phyloP scores from a whole-genome alignment of 2,113 vertebrate genomes.

The Paedocypris sp. region DNA sequence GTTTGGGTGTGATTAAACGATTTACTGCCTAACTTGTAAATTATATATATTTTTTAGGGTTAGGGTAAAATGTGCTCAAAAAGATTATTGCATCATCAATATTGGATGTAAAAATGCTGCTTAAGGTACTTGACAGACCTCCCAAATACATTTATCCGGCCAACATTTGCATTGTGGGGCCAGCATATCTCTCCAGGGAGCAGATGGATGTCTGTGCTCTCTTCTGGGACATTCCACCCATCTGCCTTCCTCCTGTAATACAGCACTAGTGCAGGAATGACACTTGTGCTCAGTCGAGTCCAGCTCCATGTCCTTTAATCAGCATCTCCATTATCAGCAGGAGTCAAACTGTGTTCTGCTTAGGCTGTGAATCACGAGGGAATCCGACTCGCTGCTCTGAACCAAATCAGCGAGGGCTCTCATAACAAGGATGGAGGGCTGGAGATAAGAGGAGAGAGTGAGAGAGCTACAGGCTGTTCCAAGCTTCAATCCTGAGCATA shows the following conservation, averaged over 20 bases:
- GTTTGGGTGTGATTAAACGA: no score
- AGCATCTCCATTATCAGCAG: conserved; percentile 3
- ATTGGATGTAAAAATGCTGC: no score
- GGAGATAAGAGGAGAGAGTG: not conserved
- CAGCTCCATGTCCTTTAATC: not conserved
- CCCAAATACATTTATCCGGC: not conserved
- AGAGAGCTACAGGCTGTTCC: no score
- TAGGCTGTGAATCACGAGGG: not conserved
- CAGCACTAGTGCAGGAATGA: not conserved
- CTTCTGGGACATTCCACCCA: not conserved
- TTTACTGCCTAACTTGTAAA: no score
- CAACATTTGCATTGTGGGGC: not conserved
- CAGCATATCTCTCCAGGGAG: not conserved
- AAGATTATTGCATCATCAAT: no score
- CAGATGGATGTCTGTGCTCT: not conserved
- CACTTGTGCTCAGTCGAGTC: not conserved
- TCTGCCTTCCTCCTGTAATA: not conserved
- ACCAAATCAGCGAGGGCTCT: not conserved
- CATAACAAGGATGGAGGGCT: not conserved
- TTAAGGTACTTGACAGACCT: no score
- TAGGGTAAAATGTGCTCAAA: no score
- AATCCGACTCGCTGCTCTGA: not conserved
- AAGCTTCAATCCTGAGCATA: no score
- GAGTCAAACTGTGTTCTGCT: not conserved
- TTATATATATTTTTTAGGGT: no score